Evolutionary conservation across 2,113 vertebrate species (phyloP).

Genomic region (Oncorhynchus tshawytscha): DNA sequence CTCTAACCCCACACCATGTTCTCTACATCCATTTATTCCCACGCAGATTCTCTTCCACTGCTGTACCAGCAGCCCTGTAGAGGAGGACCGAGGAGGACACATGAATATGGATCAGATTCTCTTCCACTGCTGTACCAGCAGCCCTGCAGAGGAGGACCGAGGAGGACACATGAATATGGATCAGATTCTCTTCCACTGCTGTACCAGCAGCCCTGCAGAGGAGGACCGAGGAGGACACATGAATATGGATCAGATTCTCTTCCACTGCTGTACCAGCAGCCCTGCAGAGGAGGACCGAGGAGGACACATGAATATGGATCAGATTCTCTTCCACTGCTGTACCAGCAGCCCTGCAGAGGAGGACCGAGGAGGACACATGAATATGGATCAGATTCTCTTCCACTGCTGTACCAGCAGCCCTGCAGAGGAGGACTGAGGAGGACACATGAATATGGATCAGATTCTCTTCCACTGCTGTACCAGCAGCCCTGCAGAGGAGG

Average conservation of each 20-base stretch:
- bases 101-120: too few species aligned
- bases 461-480: constrained; percentile 9
- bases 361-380: too few species aligned
- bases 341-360: neutral
- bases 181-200: constrained; percentile 6
- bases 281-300: neutral
- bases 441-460: neutral
- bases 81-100: too few species aligned
- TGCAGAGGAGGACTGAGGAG: too few species aligned
- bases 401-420: neutral
- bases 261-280: neutral
- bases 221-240: too few species aligned
- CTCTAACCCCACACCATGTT: constrained; percentile 13
- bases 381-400: constrained; percentile 20
- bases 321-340: constrained; percentile 6
- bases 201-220: neutral
- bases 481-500: neutral
- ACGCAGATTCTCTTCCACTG: constrained; percentile 26
- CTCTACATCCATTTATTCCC: neutral
- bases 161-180: neutral
- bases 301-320: neutral
- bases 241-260: constrained; percentile 13
- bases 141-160: neutral
- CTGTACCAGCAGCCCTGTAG: neutral
- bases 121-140: neutral